Conservation (phyloP, 1,140 invertebrate genomes). For the Camponotus floridanus region DNA sequence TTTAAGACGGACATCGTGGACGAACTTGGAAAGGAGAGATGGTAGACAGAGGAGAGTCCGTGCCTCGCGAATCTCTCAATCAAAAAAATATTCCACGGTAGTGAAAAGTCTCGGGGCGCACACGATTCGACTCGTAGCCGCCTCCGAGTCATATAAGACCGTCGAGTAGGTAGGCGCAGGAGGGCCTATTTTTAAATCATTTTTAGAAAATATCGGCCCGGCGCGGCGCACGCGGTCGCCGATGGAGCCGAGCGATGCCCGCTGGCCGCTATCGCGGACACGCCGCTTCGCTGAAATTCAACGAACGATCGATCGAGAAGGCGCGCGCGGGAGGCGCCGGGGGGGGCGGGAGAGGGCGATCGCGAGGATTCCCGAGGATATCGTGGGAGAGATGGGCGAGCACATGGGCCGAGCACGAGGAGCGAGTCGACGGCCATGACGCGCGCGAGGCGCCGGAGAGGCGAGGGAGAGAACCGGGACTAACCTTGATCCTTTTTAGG, state of each 20-base stretch:
- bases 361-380: no score
- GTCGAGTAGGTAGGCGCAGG: background rate
- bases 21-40: background rate
- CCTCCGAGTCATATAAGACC: constrained; percentile 18
- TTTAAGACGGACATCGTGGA: background rate
- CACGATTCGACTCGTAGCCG: background rate
- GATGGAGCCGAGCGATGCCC: background rate
- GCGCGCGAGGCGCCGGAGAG: constrained; percentile 73
- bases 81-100: no score
- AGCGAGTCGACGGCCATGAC: constrained; percentile 78
- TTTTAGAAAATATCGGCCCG: constrained; percentile 26
- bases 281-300: no score
- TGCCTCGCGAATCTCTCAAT: no score
- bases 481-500: constrained; percentile 90
- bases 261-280: background rate
- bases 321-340: background rate
- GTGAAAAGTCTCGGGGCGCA: no score
- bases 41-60: no score
- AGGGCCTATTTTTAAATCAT: constrained; percentile 55
- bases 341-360: background rate
- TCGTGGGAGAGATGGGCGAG: constrained; percentile 34
- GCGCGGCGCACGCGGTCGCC: background rate
- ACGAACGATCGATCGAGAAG: background rate
- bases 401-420: constrained; percentile 75
- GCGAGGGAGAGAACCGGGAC: constrained; percentile 69